Conservation (phyloP, 2,113 vertebrate species). For the Galbula dea region DNA sequence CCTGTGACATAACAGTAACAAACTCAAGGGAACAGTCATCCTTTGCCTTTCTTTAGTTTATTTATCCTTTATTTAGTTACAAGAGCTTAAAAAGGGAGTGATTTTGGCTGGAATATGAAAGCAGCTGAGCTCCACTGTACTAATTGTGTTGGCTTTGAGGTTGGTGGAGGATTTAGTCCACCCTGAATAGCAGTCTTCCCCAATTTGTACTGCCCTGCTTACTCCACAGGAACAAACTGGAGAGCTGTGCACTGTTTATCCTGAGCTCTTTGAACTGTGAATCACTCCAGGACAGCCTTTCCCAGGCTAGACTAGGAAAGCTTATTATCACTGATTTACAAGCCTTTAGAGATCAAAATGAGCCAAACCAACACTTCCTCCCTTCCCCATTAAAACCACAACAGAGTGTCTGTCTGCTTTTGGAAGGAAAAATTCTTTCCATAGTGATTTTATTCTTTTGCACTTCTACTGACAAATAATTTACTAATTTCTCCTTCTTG, state of each 20-base stretch:
- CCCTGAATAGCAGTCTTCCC: conserved; percentile 27
- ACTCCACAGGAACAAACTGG: background rate
- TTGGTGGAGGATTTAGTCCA: conserved; percentile 9
- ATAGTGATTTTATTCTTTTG: conserved; percentile 42
- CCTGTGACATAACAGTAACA: background rate
- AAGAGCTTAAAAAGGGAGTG: conserved; percentile 10
- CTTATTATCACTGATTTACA: conserved; percentile 68
- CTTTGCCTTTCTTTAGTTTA: conserved; percentile 38
- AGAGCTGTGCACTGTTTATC: background rate
- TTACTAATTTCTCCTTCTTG: conserved; percentile 7
- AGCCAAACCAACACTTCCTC: conserved; percentile 63
- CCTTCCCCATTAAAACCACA: conserved; percentile 56
- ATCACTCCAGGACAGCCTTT: conserved; percentile 48
- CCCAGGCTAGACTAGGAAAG: conserved; percentile 42
- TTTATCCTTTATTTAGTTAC: conserved; percentile 57
- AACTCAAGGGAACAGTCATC: background rate
- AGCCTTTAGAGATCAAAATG: conserved; percentile 62
- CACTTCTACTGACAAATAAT: conserved; percentile 31
- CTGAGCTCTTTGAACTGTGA: conserved; percentile 57
- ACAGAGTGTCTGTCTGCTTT: conserved; percentile 49
- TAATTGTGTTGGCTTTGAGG: conserved; percentile 49
- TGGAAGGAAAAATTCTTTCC: conserved; percentile 62
- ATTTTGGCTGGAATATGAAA: conserved; percentile 57
- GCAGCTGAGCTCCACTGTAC: background rate
- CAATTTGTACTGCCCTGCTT: background rate